Conservation (phyloP, 2,113 vertebrate genomes). For the Mystacornis crossleyi region DNA sequence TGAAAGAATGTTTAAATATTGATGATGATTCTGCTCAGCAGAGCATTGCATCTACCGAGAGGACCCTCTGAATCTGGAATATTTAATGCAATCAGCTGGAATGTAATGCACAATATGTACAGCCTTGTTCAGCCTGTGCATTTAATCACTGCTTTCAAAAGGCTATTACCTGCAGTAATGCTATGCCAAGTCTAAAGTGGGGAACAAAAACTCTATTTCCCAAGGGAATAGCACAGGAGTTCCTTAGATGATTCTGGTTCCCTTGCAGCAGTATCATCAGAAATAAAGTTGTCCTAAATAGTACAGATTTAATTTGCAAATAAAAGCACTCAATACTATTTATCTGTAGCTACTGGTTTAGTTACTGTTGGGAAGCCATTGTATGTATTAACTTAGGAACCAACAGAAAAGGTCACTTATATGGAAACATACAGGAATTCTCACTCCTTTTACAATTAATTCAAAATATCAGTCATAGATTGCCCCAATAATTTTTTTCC, state of each 20-base stretch:
- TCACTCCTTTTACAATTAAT: not conserved
- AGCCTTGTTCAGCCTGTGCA: not conserved
- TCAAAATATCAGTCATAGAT: not conserved
- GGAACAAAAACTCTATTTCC: not conserved
- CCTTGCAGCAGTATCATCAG: not conserved
- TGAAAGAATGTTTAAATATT: not conserved
- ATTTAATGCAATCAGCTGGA: conserved; percentile 60
- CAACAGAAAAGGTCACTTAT: not conserved
- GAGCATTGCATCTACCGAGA: not conserved
- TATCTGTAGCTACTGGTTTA: not conserved
- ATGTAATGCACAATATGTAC: conserved; percentile 30
- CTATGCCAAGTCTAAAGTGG: not conserved
- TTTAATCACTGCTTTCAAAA: conserved; percentile 5
- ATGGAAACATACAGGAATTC: not conserved
- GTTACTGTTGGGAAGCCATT: not conserved
- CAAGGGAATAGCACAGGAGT: not conserved
- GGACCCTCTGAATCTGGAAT: conserved; percentile 22
- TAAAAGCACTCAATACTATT: not conserved
- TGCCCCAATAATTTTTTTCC: not conserved
- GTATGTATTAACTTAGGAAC: not conserved
- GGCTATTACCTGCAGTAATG: not conserved
- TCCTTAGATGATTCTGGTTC: not conserved
- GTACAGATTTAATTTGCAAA: not conserved
- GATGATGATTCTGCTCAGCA: conserved; percentile 1
- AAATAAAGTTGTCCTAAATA: not conserved